Percentiles rank a stretch among this genome's conserved stretches.
Conservation (phyloP, 2,797 vertebrate species). For the Girardinus metallicus region DNA sequence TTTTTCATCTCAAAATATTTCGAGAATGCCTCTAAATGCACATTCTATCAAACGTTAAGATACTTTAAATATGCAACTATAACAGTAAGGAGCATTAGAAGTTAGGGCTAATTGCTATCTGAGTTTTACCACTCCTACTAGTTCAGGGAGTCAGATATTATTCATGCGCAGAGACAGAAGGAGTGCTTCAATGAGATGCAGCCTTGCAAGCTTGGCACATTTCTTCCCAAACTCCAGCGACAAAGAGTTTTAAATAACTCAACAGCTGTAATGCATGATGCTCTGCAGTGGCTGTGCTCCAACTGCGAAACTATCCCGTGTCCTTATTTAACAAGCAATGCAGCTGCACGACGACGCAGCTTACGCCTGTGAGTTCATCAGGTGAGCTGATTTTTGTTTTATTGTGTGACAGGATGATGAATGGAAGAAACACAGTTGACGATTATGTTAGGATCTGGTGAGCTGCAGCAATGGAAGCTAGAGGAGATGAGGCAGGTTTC, state of each 20-base stretch:
- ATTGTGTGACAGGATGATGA: slow-evolving; percentile 13
- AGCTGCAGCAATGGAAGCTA: slow-evolving; percentile 62
- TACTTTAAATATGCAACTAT: slow-evolving; percentile 15
- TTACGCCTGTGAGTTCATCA: slow-evolving; percentile 18
- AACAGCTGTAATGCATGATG: slow-evolving; percentile 30
- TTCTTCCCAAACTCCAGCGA: slow-evolving; percentile 32
- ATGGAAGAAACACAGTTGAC: slow-evolving; percentile 45
- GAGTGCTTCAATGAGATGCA: slow-evolving; percentile 31
- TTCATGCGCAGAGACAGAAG: slow-evolving; percentile 46
- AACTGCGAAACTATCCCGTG: neutral
- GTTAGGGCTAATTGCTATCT: neutral
- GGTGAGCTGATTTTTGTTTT: slow-evolving; percentile 6
- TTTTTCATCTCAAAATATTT: neutral
- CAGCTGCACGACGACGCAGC: neutral
- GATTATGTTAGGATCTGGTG: slow-evolving; percentile 61
- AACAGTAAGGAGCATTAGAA: neutral
- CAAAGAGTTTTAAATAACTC: slow-evolving; percentile 53
- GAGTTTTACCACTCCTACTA: slow-evolving; percentile 33
- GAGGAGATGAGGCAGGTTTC: slow-evolving; percentile 37
- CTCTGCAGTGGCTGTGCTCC: slow-evolving; percentile 13
- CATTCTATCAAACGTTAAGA: neutral
- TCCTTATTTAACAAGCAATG: slow-evolving; percentile 44
- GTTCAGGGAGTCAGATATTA: slow-evolving; percentile 50
- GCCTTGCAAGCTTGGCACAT: slow-evolving; percentile 20
- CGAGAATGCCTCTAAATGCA: neutral